Conservation (phyloP, 2,888 invertebrate species). For the Acanthopleura granulata region DNA sequence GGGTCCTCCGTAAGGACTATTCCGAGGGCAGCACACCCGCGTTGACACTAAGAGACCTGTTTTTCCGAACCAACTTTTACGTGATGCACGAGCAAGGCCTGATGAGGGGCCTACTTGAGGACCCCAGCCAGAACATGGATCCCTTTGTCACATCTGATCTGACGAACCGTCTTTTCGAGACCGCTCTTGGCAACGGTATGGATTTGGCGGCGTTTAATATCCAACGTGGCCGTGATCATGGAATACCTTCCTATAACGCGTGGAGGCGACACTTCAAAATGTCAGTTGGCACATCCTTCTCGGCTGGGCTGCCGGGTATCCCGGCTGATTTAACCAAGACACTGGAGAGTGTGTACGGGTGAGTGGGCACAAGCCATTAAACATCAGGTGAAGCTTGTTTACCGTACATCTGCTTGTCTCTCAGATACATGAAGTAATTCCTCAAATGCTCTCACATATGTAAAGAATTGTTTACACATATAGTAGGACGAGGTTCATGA, state of each 20-base stretch:
- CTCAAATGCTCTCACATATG: no score
- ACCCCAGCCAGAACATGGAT: conserved; percentile 2
- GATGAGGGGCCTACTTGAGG: not conserved
- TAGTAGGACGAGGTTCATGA: no score
- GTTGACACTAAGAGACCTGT: not conserved
- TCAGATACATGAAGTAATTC: no score
- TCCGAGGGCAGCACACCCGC: not conserved
- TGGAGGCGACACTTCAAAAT: not conserved
- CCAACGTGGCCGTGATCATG: conserved; percentile 11
- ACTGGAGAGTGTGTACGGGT: not conserved
- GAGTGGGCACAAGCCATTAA: no score
- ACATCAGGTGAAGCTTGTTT: no score
- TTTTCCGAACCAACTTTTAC: conserved; percentile 4
- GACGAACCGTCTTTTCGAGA: not conserved
- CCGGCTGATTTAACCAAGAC: not conserved
- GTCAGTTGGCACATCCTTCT: not conserved
- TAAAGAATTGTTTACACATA: no score
- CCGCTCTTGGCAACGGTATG: not conserved
- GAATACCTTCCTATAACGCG: not conserved
- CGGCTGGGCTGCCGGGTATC: not conserved
- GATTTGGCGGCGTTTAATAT: conserved; percentile 14
- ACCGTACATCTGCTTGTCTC: no score
- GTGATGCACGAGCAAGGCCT: conserved; percentile 6
- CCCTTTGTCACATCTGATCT: not conserved
- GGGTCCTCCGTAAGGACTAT: not conserved